Evolutionary conservation across 2,888 invertebrate species (phyloP), one percentile per base, ranked within the genome.

Genomic region (Ophioninae sp.): DNA sequence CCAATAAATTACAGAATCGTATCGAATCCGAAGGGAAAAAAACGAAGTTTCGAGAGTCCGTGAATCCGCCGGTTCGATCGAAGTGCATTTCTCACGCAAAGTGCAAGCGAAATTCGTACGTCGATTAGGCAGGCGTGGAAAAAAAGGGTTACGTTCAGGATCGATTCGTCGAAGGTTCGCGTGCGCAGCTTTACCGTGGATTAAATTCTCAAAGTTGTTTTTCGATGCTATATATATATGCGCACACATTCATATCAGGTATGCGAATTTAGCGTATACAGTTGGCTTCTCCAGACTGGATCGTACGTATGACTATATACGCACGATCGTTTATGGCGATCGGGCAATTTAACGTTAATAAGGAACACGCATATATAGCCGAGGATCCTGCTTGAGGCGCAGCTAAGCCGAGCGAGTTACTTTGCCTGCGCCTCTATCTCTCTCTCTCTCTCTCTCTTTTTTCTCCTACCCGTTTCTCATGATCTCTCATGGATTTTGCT

Each of bases 251-350:
- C n/a, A 62, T 37, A 30, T 13, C 2, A 41, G 67, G 21, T 61
- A 64, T 67, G 50, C 21, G 21, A 64, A 69, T 21, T 50, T 50
- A 72, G 44, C 21, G 44, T 41, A 72, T 30, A 75, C 76, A 68
- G 76, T 72, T 79, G 70, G 56, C 44, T 79, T 30, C 67, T 75
- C 83, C 79, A 83, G 72, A 83, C 68, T 83, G 50, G 73, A 79
- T 81, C 67, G 77, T 76, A 72, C 68, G 79, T 69, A 59, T 21
- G 21, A 20, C 20, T 76, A 81, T 69, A 67, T 82, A 85, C 74
- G 69, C 81, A 77, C 57, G 83, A 83, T 83, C 79, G 84, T 82
- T 84, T 85, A 82, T 81, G 80, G 78, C 81, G 80, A 81, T 81
- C 83, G 68, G 77, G 75, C 75, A 77, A 77, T 81, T 81, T 81